These are phyloP conservation scores for Hyles euphorbiae DNA, from an alignment of 1,140 invertebrate species.

Conservation along the genomic window DNA sequence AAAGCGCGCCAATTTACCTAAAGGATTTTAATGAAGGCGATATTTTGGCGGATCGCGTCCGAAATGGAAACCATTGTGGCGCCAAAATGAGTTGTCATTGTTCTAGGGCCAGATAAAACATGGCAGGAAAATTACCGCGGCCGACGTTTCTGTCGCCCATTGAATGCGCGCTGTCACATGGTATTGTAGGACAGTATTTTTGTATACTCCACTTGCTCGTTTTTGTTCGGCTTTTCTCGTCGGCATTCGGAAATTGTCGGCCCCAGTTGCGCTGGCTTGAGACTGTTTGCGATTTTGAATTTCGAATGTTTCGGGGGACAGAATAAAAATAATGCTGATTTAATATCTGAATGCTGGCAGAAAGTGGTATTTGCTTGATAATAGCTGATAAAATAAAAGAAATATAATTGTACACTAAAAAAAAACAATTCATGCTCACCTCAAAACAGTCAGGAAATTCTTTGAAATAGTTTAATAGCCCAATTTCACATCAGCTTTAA, in stretches of 20 bases:
- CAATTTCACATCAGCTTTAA: no score
- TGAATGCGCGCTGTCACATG: conserved; percentile 46
- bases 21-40: conserved; percentile 48
- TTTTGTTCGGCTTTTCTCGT: conserved; percentile 10
- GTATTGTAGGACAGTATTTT: conserved; percentile 22
- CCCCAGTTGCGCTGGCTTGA: conserved; percentile 1
- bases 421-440: no score
- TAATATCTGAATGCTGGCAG: no score
- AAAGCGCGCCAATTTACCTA: conserved; percentile 21
- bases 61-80: conserved; percentile 33
- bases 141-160: conserved; percentile 45
- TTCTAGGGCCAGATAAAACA: conserved; percentile 30
- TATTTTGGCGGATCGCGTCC: conserved; percentile 41
- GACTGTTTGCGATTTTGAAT: neutral
- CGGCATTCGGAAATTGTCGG: neutral
- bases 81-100: conserved; percentile 36
- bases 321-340: no score
- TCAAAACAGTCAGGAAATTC: no score
- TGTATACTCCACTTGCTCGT: conserved; percentile 1
- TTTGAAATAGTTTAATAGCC: no score
- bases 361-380: no score
- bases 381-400: no score
- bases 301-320: no score
- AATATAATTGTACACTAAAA: no score
- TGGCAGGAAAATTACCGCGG: conserved; percentile 47